phyloP scores from a whole-genome alignment of 2,888 invertebrate genomes.

The Pollenia amentaria region DNA sequence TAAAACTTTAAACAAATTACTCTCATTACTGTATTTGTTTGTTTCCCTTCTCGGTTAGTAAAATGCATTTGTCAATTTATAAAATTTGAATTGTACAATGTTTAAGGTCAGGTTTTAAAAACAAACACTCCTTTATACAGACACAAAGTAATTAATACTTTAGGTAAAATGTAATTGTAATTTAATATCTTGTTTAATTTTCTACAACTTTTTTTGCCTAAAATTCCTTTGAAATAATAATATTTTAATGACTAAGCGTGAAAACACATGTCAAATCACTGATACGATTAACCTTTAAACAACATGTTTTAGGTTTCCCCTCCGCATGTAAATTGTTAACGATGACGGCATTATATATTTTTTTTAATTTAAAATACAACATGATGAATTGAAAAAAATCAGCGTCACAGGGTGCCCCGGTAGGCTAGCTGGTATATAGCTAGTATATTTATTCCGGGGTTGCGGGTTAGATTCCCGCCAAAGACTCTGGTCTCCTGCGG shows the following conservation, averaged over 20 bases:
- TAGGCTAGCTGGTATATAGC: too few species aligned
- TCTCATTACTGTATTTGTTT: not conserved
- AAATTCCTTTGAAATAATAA: slow-evolving; percentile 22
- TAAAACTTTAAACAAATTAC: slow-evolving; percentile 31
- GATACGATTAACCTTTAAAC: slow-evolving; percentile 69
- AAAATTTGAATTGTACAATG: slow-evolving; percentile 6
- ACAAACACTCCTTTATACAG: not conserved
- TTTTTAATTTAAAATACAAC: not conserved
- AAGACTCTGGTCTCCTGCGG: too few species aligned
- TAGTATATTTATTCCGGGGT: too few species aligned
- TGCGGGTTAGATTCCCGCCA: too few species aligned
- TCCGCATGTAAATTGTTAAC: slow-evolving; percentile 1
- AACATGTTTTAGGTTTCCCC: slow-evolving; percentile 62
- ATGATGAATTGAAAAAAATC: too few species aligned
- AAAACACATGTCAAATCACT: slow-evolving; percentile 73
- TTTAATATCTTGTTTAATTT: slow-evolving; percentile 60
- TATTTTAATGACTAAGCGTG: slow-evolving; percentile 56
- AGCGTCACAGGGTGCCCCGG: too few species aligned
- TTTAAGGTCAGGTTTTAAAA: too few species aligned
- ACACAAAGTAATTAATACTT: not conserved
- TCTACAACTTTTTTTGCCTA: not conserved
- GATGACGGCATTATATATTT: not conserved
- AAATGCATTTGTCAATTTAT: not conserved
- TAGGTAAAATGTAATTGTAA: slow-evolving; percentile 57
- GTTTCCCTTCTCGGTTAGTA: not conserved